These are phyloP conservation scores for Dolichoris vasculosae DNA, from an alignment of 1,140 invertebrate species.

Conservation along the genomic window DNA sequence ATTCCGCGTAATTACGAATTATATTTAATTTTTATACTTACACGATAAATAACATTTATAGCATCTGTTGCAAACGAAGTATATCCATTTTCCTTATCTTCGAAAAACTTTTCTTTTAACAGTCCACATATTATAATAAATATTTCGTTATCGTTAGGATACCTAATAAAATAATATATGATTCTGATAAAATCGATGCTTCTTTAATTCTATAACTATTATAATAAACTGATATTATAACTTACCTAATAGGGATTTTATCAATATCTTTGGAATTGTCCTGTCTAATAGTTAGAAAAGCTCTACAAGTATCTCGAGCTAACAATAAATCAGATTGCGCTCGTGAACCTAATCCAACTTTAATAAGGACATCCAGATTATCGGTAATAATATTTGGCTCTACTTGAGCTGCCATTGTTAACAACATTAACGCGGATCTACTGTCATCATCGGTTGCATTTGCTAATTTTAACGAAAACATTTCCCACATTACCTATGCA, in stretches of 20 bases:
- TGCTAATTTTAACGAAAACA: slow-evolving; percentile 84
- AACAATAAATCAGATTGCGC: slow-evolving; percentile 75
- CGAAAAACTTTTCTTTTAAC: slow-evolving; percentile 72
- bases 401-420: slow-evolving; percentile 82
- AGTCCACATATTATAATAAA: slow-evolving; percentile 73
- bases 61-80: slow-evolving; percentile 77
- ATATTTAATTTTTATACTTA: slow-evolving; percentile 57
- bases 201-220: slow-evolving; percentile 13
- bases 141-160: slow-evolving; percentile 76
- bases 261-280: slow-evolving; percentile 58
- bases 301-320: slow-evolving; percentile 77
- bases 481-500: slow-evolving; percentile 85
- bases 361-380: slow-evolving; percentile 78
- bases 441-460: slow-evolving; percentile 81
- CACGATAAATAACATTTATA: slow-evolving; percentile 78
- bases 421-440: slow-evolving; percentile 80
- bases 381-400: slow-evolving; percentile 75
- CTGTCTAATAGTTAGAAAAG: slow-evolving; percentile 74
- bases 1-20: background rate
- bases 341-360: slow-evolving; percentile 75
- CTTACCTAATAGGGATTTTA: slow-evolving; percentile 61
- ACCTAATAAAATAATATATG: slow-evolving; percentile 62
- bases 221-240: slow-evolving; percentile 11
- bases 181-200: slow-evolving; percentile 21
- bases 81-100: slow-evolving; percentile 73